A percentile compares a stretch with the other conserved stretches of the same genome.
These are phyloP conservation scores for Leucoma salicis DNA, from an alignment of 2,888 invertebrate species.

Conservation along the genomic window DNA sequence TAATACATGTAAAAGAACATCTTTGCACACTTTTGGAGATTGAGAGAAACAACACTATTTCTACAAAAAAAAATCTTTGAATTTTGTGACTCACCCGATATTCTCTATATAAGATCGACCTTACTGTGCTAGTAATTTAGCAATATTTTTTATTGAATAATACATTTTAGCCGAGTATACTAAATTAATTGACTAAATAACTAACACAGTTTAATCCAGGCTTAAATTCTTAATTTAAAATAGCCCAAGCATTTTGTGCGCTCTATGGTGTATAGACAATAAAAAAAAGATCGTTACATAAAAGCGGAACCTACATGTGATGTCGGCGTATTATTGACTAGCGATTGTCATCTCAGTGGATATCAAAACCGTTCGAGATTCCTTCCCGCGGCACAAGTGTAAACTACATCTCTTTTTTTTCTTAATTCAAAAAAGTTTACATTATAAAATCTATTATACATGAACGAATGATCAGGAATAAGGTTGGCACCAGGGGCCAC, in stretches of 20 bases:
- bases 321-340: slow-evolving; percentile 74
- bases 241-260: slow-evolving; percentile 20
- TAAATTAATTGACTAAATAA: not conserved
- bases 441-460: too few relatives aligned
- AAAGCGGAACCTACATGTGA: slow-evolving; percentile 49
- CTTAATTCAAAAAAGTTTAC: too few relatives aligned
- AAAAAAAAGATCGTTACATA: slow-evolving; percentile 16
- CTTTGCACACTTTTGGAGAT: too few relatives aligned
- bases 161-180: not conserved
- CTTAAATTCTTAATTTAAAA: slow-evolving; percentile 8
- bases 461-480: too few relatives aligned
- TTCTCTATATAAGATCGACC: not conserved
- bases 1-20: not conserved
- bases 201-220: not conserved
- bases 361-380: slow-evolving; percentile 56
- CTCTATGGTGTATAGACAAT: slow-evolving; percentile 12
- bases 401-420: slow-evolving; percentile 34
- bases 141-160: too few relatives aligned
- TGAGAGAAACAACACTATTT: slow-evolving; percentile 3
- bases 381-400: slow-evolving; percentile 44
- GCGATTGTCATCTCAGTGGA: slow-evolving; percentile 67
- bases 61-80: slow-evolving; percentile 4
- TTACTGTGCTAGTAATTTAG: not conserved
- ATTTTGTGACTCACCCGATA: slow-evolving; percentile 23
- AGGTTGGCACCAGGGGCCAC: too few relatives aligned